phyloP scores from a whole-genome alignment of 2,797 vertebrate species.

The Crocodylus rhombifer region DNA sequence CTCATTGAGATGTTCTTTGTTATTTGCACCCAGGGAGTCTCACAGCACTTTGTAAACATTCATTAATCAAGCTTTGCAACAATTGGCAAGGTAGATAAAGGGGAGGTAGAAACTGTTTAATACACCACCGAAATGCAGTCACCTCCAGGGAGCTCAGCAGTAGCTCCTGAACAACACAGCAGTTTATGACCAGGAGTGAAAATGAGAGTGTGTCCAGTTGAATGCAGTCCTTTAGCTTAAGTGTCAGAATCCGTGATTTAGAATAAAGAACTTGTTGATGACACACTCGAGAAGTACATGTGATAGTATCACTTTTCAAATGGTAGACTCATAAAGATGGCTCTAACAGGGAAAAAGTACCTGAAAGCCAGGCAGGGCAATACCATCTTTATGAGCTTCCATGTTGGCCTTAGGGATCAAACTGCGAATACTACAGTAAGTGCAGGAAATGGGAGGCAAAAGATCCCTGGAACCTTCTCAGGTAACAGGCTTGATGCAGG shows the following conservation, averaged over 20 bases:
- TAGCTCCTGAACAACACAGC: no score
- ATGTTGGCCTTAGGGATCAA: background rate
- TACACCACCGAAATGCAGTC: no score
- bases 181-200: background rate
- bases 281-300: fast-evolving
- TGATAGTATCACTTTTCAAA: background rate
- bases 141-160: background rate
- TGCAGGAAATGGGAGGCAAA: background rate
- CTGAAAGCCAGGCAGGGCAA: background rate
- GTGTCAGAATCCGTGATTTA: background rate
- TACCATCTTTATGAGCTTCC: background rate
- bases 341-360: background rate
- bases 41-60: no score
- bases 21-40: background rate
- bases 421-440: background rate
- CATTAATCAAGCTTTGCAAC: background rate
- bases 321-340: background rate
- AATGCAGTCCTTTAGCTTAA: background rate
- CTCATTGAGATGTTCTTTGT: background rate
- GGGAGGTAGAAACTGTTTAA: background rate
- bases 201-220: background rate
- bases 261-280: background rate
- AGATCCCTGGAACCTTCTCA: background rate
- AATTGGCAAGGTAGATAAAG: no score
- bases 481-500: no score